Evolutionary conservation across 2,113 vertebrate genomes (phyloP), one percentile per base, ranked within the genome.

Genomic region (Clinocottus analis): DNA sequence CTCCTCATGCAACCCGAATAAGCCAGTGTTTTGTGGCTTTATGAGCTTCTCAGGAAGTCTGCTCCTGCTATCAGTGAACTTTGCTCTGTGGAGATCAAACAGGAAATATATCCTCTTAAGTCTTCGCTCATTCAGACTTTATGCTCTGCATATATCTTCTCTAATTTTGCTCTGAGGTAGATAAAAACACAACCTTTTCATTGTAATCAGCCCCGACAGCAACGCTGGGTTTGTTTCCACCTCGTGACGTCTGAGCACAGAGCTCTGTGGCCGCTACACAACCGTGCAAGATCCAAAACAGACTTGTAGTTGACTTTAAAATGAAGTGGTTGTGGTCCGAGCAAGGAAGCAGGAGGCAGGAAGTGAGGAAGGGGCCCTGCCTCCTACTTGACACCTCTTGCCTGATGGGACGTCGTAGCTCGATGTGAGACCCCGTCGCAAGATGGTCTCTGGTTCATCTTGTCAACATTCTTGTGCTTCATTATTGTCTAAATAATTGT

Each of bases 1-100:
- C 23, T 80, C 35, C 33, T 80, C 65, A 51, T 70, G 23, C 65
- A 74, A 53, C 70, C 55, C 11, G n/a, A n/a, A n/a, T n/a, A n/a
- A n/a, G n/a, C n/a, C n/a, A n/a, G n/a, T n/a, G n/a, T n/a, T n/a
- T n/a, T n/a, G n/a, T 58, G 56, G 19, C 3, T 83, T 77, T 75
- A 47, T 80, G 65, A 78, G 58, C 53, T 61, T 16, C 12, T 6
- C 13, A 51, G 68, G 41, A 43, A 43, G n/a, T 58, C 21, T 17
- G 0, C 27, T 9, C 31, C 25, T 60, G 31, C 23, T 29, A 56
- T 83, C 7, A 23, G 2, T 71, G 39, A 58, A 31, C 47, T 72
- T 65, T 51, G 43, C 21, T 21, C 31, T 27, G 60, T 56, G 49
- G 45, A 51, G n/a, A 6, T 64, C 3, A 31, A 29, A 39, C 9